Evolutionary conservation across 2,888 invertebrate species (phyloP).

Genomic region (Dasypogon diadema): DNA sequence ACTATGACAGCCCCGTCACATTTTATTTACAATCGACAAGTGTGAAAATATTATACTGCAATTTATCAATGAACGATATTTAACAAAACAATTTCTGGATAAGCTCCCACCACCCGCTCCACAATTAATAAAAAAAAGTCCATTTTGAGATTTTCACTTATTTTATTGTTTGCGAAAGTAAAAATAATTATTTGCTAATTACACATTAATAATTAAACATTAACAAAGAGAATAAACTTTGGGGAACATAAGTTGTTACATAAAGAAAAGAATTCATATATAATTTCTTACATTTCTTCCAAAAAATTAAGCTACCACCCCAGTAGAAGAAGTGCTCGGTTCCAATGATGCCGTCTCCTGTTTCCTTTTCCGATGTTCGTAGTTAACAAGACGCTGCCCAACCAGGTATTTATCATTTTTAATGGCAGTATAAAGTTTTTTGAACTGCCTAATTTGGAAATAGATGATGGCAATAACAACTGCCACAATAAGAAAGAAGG

Average conservation of each 20-base stretch:
- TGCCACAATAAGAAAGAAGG: constrained; percentile 82
- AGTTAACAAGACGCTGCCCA: constrained; percentile 96
- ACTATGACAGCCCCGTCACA: too few species aligned
- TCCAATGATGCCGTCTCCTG: constrained; percentile 60
- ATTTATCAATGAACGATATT: too few species aligned
- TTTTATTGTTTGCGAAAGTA: constrained; percentile 49
- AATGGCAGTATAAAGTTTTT: constrained; percentile 95
- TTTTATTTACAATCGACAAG: too few species aligned
- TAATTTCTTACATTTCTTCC: neutral
- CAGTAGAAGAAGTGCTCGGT: constrained; percentile 59
- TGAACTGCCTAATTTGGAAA: constrained; percentile 93
- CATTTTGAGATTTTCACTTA: constrained; percentile 11
- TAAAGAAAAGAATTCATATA: neutral
- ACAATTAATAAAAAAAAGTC: neutral
- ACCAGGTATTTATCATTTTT: constrained; percentile 99
- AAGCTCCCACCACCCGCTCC: too few species aligned
- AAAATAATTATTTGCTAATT: constrained; percentile 50
- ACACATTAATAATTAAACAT: constrained; percentile 46
- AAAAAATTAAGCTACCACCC: constrained; percentile 58
- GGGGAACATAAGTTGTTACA: constrained; percentile 20
- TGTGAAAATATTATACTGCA: too few species aligned
- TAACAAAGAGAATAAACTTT: constrained; percentile 48
- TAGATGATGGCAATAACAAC: constrained; percentile 77
- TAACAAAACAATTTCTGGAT: too few species aligned
- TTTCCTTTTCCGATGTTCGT: constrained; percentile 85